Evolutionary conservation across 1,140 invertebrate genomes (phyloP).

Genomic region (Caenorhabditis latens): DNA sequence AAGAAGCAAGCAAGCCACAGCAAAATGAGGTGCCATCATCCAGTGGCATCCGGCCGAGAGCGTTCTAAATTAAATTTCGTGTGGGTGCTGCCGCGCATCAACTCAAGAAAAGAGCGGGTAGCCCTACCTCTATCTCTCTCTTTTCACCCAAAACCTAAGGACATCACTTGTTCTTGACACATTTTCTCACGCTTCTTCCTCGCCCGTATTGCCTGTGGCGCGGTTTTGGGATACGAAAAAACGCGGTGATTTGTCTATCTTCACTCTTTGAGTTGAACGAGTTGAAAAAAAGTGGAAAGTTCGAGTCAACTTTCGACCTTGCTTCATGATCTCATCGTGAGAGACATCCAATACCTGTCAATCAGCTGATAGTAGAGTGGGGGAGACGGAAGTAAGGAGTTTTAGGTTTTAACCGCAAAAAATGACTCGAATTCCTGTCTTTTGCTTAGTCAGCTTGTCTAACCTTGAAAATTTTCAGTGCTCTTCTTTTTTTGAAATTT

Average conservation of each 20-base stretch:
- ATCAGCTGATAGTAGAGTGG: neutral
- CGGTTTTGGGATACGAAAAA: neutral
- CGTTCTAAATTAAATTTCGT: slow-evolving; percentile 56
- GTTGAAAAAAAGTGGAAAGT: neutral
- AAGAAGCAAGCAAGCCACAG: neutral
- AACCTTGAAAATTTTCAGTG: too few relatives aligned
- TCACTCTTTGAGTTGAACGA: too few relatives aligned
- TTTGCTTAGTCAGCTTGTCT: too few relatives aligned
- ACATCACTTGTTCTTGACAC: slow-evolving; percentile 54
- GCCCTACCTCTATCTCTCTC: slow-evolving; percentile 17
- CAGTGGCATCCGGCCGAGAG: slow-evolving; percentile 48
- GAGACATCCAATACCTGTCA: slow-evolving; percentile 20
- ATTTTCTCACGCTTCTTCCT: slow-evolving; percentile 43
- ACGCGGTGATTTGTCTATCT: neutral
- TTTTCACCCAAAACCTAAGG: neutral
- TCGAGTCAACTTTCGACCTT: neutral
- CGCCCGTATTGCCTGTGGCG: slow-evolving; percentile 18
- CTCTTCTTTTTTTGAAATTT: too few relatives aligned
- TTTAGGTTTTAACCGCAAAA: too few relatives aligned
- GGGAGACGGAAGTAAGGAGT: too few relatives aligned
- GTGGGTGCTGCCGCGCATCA: slow-evolving; percentile 26
- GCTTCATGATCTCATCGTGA: neutral
- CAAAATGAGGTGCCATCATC: slow-evolving; percentile 56
- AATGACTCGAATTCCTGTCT: too few relatives aligned
- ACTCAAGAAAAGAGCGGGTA: slow-evolving; percentile 42